phyloP scores from a whole-genome alignment of 2,888 invertebrate genomes.

The Orthosia gothica region DNA sequence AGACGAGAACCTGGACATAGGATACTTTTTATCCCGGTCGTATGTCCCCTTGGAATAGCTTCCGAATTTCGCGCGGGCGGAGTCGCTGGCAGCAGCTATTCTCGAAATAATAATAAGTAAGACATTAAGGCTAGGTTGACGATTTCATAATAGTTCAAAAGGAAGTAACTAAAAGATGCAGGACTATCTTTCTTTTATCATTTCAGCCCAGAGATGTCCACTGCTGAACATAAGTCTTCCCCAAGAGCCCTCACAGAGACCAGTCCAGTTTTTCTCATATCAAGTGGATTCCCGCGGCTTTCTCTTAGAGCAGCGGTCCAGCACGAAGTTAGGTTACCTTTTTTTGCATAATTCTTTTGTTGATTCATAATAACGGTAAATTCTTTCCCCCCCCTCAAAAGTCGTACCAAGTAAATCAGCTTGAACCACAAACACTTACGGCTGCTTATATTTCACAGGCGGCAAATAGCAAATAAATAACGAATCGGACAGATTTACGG shows the following conservation, averaged over 20 bases:
- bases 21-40: no score
- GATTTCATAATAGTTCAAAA: no score
- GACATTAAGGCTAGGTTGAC: no score
- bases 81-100: no score
- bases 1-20: no score
- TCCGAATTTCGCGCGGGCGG: no score
- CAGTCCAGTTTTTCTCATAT: not conserved
- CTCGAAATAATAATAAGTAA: no score
- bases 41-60: not conserved
- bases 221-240: no score
- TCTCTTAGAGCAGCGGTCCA: no score
- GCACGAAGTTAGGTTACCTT: no score
- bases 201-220: not conserved
- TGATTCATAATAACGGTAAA: not conserved
- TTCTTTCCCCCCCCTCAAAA: slow-evolving; percentile 22
- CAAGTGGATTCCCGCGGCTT: no score
- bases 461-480: slow-evolving; percentile 77
- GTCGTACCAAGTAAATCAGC: slow-evolving; percentile 47
- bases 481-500: slow-evolving; percentile 79
- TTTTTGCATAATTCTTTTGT: not conserved
- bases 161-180: no score
- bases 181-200: not conserved
- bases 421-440: slow-evolving; percentile 62
- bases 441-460: slow-evolving; percentile 70
- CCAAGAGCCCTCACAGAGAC: not conserved